Conservation (phyloP, 1,140 invertebrate species). For the Drosophila nasuta region DNA sequence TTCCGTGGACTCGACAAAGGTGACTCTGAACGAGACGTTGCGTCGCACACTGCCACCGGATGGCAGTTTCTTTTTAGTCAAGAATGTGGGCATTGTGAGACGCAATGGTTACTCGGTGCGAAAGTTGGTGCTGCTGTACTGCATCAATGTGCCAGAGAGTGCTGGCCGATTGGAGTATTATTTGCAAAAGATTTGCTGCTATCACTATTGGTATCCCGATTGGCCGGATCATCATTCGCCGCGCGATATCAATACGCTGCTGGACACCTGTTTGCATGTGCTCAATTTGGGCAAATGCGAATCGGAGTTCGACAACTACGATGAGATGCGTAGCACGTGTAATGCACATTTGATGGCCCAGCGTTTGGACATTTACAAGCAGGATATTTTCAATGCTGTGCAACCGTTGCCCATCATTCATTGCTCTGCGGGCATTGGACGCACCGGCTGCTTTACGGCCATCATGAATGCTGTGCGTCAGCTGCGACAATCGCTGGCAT, state of each 20-base stretch:
- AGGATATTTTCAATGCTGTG: conserved; percentile 80
- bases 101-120: conserved; percentile 89
- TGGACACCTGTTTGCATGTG: conserved; percentile 88
- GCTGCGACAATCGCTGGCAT: conserved; percentile 74
- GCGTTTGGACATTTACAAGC: conserved; percentile 73
- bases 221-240: conserved; percentile 89
- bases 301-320: conserved; percentile 75
- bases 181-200: conserved; percentile 84
- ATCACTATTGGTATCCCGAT: conserved; percentile 90
- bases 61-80: conserved; percentile 86
- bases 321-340: conserved; percentile 48
- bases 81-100: conserved; percentile 86
- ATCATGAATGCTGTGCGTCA: conserved; percentile 95
- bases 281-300: conserved; percentile 84
- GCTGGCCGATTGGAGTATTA: conserved; percentile 45
- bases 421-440: conserved; percentile 95
- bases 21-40: conserved; percentile 55
- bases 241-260: conserved; percentile 86
- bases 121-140: conserved; percentile 85
- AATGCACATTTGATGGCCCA: conserved; percentile 68
- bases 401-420: conserved; percentile 94
- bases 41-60: conserved; percentile 46
- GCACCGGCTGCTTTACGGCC: conserved; percentile 97
- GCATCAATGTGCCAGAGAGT: conserved; percentile 65
- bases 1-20: conserved; percentile 68